Base-by-base conservation (phyloP, 1,140 invertebrate species). In the Papilio helenus region DNA sequence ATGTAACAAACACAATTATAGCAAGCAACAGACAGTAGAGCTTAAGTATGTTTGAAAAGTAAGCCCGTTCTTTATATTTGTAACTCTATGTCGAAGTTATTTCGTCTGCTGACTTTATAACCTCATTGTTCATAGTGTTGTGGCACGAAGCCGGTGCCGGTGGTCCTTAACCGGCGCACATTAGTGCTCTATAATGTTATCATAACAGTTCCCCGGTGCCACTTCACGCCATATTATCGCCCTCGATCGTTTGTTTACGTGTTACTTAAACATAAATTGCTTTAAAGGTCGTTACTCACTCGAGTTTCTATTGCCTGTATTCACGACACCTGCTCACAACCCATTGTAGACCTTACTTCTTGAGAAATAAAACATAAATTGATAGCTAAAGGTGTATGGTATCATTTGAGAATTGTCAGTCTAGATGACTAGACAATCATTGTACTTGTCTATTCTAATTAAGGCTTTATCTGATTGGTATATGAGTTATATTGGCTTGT, bases 161-260 rank as follows among this genome's bases (percentile, higher is more conserved):
- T 55, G 72, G 42, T 58, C 76, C 34, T 51, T 65, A 58, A 34
- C 14, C n/a, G 42, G 9, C 34, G 55, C 34, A 23, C 55, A 51
- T 55, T 58, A 76, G 23, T 34, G 77, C 39, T 79, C 74, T 65
- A 80, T 80, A 74, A 79, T 68, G 51, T 72, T 82, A 80, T 82
- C 79, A 79, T 79, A 79, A 79, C 74, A 26, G 65, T 51, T 81
- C 23, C 39, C 76, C 26, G 76, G 42, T 79, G 79, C 55, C 72
- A 83, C 72, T 76, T 51, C 29, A 77, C 58, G 76, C 55, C 29
- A 51, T 72, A 83, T 79, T 79, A 80, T 80, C 72, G 74, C 71
- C 49, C 46, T 49, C 58, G 68, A 73, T 74, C 26, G 68, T 80
- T 80, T 82, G 79, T 82, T 82, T 73, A 81, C 51, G 51, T 81